Percentiles rank a stretch among this genome's conserved stretches.
Conservation (phyloP, 1,140 invertebrate species). For the Drosophila burlai region DNA sequence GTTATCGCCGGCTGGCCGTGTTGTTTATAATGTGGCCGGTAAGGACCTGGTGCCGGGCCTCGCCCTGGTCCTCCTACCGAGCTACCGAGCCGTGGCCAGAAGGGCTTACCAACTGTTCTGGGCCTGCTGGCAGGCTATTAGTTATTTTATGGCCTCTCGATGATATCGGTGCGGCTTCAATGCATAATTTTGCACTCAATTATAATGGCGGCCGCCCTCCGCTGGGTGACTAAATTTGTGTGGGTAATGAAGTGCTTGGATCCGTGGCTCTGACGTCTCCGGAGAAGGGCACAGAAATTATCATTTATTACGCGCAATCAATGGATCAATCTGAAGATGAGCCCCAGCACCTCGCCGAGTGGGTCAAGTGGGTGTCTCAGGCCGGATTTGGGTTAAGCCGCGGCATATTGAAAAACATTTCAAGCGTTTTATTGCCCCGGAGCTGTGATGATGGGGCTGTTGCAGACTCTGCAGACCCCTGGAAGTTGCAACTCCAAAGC, state of each 20-base stretch:
- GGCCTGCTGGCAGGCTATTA: conserved; percentile 60
- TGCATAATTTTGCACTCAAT: conserved; percentile 83
- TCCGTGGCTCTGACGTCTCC: conserved; percentile 50
- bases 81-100: conserved; percentile 4
- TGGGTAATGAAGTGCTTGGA: conserved; percentile 61
- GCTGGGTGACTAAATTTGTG: conserved; percentile 25
- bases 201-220: conserved; percentile 58
- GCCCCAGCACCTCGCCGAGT: conserved; percentile 21
- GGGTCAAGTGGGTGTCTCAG: conserved; percentile 65
- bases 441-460: conserved; percentile 30
- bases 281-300: conserved; percentile 52
- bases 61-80: neutral
- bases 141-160: conserved; percentile 74
- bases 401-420: conserved; percentile 79
- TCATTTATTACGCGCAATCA: conserved; percentile 70
- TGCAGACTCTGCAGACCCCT: conserved; percentile 21
- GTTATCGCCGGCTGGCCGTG: conserved; percentile 63
- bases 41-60: neutral
- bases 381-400: conserved; percentile 67
- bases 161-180: conserved; percentile 69
- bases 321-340: conserved; percentile 58
- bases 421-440: conserved; percentile 70
- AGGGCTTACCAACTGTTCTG: conserved; percentile 26
- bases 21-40: conserved; percentile 72
- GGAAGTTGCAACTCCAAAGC: conserved; percentile 74